Conservation (phyloP, 2,888 invertebrate genomes). For the Troilus luridus region DNA sequence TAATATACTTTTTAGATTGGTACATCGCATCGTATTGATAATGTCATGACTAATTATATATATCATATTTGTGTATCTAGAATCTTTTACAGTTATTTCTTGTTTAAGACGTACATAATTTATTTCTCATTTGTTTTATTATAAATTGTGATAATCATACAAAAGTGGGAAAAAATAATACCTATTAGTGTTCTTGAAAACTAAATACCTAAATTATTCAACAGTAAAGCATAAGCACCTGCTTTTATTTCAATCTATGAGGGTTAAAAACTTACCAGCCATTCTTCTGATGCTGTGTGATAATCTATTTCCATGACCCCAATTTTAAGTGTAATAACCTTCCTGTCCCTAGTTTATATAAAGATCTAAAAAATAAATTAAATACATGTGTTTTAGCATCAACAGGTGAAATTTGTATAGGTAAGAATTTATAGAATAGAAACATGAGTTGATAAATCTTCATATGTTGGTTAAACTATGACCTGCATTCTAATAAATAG, state of each 20-base stretch:
- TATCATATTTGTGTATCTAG: too few species aligned
- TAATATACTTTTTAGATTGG: too few species aligned
- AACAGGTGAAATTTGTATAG: neutral
- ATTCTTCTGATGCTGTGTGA: constrained; percentile 23
- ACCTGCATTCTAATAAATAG: too few species aligned
- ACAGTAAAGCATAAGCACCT: neutral
- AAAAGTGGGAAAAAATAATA: neutral
- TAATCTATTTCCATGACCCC: neutral
- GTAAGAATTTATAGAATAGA: neutral
- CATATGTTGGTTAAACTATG: neutral
- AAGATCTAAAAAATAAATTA: neutral
- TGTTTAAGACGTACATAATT: neutral
- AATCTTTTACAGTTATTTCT: neutral
- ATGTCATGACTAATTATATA: too few species aligned
- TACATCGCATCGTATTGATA: too few species aligned
- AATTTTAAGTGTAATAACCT: constrained; percentile 20
- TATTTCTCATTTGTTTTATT: neutral
- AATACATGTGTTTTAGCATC: neutral
- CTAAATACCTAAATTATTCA: neutral
- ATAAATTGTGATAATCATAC: neutral
- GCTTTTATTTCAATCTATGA: neutral
- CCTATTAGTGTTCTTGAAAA: neutral
- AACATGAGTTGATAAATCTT: neutral
- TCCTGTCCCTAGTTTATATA: neutral
- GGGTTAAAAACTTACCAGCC: neutral